Percentiles rank a stretch among this genome's conserved stretches.
phyloP scores from a whole-genome alignment of 1,140 invertebrate genomes.

The Trichoplusia ni region DNA sequence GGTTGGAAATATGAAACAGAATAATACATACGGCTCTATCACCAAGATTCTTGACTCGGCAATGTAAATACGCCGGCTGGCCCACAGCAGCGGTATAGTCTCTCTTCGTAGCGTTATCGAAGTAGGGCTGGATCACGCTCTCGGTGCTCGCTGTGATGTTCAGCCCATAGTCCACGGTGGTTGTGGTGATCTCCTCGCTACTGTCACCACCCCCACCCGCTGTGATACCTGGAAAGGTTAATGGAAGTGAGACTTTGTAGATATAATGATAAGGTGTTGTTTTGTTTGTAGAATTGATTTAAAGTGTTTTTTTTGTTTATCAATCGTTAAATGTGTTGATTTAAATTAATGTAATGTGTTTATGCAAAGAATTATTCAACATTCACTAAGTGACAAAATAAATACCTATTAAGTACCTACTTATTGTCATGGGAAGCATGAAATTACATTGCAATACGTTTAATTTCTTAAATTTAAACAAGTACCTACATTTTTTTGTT shows the following conservation, averaged over 20 bases:
- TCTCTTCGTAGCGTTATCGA: constrained; percentile 91
- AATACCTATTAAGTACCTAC: no score
- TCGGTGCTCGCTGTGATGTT: constrained; percentile 44
- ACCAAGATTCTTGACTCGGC: constrained; percentile 91
- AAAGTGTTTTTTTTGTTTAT: no score
- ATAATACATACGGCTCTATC: constrained; percentile 90
- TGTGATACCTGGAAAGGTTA: constrained; percentile 51
- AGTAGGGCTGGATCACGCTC: constrained; percentile 91
- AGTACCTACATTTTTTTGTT: no score
- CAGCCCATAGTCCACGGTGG: constrained; percentile 41
- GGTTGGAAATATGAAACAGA: background rate
- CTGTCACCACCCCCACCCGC: constrained; percentile 56
- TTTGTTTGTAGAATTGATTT: no score
- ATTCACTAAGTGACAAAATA: no score
- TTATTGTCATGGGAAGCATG: no score
- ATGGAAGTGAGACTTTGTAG: background rate
- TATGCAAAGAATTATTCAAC: no score
- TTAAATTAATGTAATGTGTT: no score
- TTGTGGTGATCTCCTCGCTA: constrained; percentile 47
- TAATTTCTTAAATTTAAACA: no score
- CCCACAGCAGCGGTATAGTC: constrained; percentile 93
- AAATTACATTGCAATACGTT: no score
- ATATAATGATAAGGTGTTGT: background rate
- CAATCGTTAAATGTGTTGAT: no score
- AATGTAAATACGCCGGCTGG: constrained; percentile 93